Evolutionary conservation across 2,113 vertebrate genomes (phyloP).

Genomic region (Phycodurus eques): DNA sequence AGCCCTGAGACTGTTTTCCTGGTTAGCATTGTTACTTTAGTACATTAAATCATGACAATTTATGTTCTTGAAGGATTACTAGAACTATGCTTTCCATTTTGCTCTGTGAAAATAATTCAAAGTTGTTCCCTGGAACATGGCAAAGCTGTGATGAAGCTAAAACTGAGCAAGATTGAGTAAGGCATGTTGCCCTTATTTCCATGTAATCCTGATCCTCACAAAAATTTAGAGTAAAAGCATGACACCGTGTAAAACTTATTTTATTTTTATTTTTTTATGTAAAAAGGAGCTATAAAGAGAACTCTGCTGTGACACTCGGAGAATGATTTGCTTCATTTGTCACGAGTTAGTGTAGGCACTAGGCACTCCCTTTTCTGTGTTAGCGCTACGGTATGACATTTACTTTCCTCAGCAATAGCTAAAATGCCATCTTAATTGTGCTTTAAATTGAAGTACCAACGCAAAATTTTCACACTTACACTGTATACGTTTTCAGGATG

Average conservation of each 20-base stretch:
- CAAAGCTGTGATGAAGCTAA: background rate
- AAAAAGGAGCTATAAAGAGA: background rate
- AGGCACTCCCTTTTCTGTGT: background rate
- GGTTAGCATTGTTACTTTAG: background rate
- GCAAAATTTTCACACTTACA: background rate
- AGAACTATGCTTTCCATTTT: background rate
- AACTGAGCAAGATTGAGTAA: background rate
- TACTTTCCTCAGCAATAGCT: background rate
- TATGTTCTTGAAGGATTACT: background rate
- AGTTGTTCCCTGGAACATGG: background rate
- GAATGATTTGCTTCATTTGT: background rate
- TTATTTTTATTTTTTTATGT: background rate
- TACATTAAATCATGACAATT: background rate
- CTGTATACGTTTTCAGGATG: too few species aligned
- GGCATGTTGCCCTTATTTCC: constrained; percentile 10
- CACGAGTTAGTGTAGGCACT: background rate
- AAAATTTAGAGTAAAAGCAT: constrained; percentile 1
- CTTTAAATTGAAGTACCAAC: background rate
- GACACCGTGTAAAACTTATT: background rate
- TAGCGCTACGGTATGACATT: background rate
- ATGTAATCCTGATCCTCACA: constrained; percentile 23
- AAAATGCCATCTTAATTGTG: background rate
- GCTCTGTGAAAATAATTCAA: background rate
- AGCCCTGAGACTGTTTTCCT: background rate
- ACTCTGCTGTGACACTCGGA: background rate